These are phyloP conservation scores for Metellina segmentata DNA, from an alignment of 2,888 invertebrate species.

Conservation along the genomic window DNA sequence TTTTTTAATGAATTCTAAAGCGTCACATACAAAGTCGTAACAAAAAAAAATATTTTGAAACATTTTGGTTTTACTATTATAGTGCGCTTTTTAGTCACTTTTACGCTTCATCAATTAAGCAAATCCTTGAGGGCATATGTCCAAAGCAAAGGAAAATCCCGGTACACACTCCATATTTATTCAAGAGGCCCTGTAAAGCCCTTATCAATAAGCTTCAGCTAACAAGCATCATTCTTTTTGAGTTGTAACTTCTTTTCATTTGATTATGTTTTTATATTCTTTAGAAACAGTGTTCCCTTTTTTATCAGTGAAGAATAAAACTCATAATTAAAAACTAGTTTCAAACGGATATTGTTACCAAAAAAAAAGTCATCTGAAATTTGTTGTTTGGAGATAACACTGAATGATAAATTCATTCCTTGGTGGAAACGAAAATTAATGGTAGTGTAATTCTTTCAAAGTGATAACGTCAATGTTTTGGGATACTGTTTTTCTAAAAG, in stretches of 20 bases:
- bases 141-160: not conserved
- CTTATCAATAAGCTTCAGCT: not conserved
- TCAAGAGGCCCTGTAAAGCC: not conserved
- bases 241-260: not conserved
- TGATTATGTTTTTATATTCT: not conserved
- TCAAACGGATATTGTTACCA: not conserved
- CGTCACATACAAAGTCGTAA: not conserved
- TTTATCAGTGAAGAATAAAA: not conserved
- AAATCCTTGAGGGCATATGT: not conserved
- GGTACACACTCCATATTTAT: not conserved
- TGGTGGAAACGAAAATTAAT: not conserved
- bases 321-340: not conserved
- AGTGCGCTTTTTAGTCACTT: not conserved
- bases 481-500: not conserved
- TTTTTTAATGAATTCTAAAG: not conserved
- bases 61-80: not conserved
- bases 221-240: not conserved
- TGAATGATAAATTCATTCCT: not conserved
- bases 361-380: not conserved
- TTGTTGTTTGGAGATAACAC: not conserved
- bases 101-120: conserved; percentile 1
- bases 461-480: not conserved
- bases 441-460: not conserved
- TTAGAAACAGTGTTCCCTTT: not conserved
- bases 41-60: not conserved